Evolutionary conservation across 2,888 invertebrate species (phyloP), one percentile per base, ranked within the genome.

Genomic region (Tiliacea citrago): DNA sequence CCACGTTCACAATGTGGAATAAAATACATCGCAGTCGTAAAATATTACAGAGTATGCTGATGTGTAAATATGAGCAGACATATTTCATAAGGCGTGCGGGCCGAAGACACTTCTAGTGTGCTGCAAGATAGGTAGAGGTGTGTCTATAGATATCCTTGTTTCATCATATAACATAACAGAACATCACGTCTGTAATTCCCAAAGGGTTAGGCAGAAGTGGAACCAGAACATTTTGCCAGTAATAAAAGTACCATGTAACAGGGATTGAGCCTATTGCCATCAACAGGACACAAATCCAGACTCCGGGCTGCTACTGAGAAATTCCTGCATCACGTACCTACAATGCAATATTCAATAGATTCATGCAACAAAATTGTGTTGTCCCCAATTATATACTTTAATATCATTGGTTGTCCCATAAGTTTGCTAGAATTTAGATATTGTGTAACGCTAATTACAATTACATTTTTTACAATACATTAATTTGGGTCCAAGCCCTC

Each of bases 21-120:
- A 77, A 82, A 84, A 84, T 77, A 70, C 58, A 53, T 60, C 39
- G 24, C 53, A 18, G 47, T 83, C 63, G 68, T 81, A 74, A 77
- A 84, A 73, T 74, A 72, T 77, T 61, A 57, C 61, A 45, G 39
- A 35, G 42, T 65, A 47, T 51, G 35, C 8, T 66, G 57, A 57
- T 55, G 63, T 58, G 55, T 45, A 62, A 51, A 61, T 62, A 68
- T 60, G 57, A 53, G 53, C 10, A 45, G 10, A 57, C 18, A 53
- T 67, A 53, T 80, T 53, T 66, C 51, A 55, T 49, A 9, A 9
- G 13, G 29, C 0, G 6, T 16, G 7, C 24, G 0, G 24, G 16
- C 16, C 16, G 21, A 39, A 4, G 21, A 39, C 18, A 35, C 42
- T 58, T 42, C 1, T 29, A 53, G 10, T 39, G 12, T 21, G 24